phyloP scores from a whole-genome alignment of 2,888 invertebrate genomes.

The Meiosimyza platycephala region DNA sequence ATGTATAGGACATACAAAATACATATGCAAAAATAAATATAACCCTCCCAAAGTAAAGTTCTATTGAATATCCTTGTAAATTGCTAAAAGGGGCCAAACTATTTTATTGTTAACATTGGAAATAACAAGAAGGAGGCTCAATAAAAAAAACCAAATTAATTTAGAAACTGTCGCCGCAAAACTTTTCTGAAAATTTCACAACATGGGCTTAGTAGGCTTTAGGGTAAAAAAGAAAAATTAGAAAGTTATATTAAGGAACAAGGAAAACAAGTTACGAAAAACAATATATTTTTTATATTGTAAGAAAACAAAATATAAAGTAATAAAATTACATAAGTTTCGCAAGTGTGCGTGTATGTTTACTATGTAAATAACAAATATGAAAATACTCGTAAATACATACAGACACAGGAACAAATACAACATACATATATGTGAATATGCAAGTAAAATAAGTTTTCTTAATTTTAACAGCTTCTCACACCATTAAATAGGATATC shows the following conservation, averaged over 20 bases:
- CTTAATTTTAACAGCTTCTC: constrained; percentile 32
- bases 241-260: neutral
- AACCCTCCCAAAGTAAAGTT: too few species aligned
- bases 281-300: neutral
- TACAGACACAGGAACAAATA: neutral
- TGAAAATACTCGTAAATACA: neutral
- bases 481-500: constrained; percentile 25
- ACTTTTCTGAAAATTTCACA: constrained; percentile 12
- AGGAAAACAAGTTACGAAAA: neutral
- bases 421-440: neutral
- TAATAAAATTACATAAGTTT: neutral
- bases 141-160: constrained; percentile 2
- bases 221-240: neutral
- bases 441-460: constrained; percentile 3
- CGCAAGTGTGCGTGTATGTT: neutral
- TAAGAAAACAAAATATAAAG: constrained; percentile 1
- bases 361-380: neutral
- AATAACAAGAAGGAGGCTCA: neutral
- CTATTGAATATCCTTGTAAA: too few species aligned
- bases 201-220: constrained; percentile 22
- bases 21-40: too few species aligned
- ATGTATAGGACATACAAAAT: too few species aligned
- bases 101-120: neutral
- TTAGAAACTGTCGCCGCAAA: constrained; percentile 22
- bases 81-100: neutral